Base-by-base conservation (phyloP, 2,797 vertebrate species). In the Champsocephalus esox region DNA sequence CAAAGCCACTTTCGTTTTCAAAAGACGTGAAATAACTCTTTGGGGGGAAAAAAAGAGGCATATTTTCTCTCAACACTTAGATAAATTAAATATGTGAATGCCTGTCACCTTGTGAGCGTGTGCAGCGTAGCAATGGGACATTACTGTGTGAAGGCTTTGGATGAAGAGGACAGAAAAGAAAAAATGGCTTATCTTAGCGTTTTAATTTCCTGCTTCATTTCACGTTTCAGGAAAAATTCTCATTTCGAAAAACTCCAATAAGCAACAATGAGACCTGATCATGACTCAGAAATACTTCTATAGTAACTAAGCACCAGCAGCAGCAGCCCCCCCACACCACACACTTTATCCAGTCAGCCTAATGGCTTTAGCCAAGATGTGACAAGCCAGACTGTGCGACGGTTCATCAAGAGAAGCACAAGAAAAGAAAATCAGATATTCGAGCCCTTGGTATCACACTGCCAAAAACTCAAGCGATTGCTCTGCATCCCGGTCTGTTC, bases 161-260 rank as follows among this genome's bases (percentile, higher is more conserved):
- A 81, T 74, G 77, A 77, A 69, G 77, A 65, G 34, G 61, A 80
- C 56, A 45, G 68, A 13, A 69, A 78, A 16, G 78, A 68, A 90
- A 87, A 73, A 87, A 73, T 32, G 63, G 66, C 90, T 93, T 88
- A 93, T 93, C 90, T 89, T 83, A 73, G 86, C 66, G 86, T 92
- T 93, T 93, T 94, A 91, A 94, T 94, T 95, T 95, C 91, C 93
- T 94, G 92, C 93, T 93, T 93, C 89, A 90, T 93, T 95, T 93
- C 82, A 86, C 89, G 89, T 93, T 95, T 93, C 82, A 86, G 66
- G 76, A 92, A 93, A 94, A 92, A 91, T 81, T 77, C 81, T 88
- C 64, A 90, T 92, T 93, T 92, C 16, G 65, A 87, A 88, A 91
- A 92, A 87, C 70, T 75, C 83, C 85, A 92, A 87, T 80, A 75